phyloP scores from a whole-genome alignment of 2,888 invertebrate species.

The Lumbricus terrestris region DNA sequence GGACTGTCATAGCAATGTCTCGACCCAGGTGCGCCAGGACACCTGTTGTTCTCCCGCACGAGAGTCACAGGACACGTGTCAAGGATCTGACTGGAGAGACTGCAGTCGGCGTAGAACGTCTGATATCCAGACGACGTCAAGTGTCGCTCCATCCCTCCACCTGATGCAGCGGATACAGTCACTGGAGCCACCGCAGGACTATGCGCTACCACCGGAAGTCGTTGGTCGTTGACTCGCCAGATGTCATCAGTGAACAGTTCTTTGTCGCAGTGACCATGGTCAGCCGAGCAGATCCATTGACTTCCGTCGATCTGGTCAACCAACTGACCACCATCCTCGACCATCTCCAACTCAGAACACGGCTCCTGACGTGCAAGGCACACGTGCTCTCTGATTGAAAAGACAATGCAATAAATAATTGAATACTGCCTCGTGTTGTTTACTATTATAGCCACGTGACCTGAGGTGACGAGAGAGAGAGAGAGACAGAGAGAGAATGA shows the following conservation, averaged over 20 bases:
- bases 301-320: not conserved
- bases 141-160: not conserved
- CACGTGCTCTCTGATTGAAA: not conserved
- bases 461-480: not conserved
- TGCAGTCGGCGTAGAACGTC: conserved; percentile 15
- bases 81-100: not conserved
- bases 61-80: not conserved
- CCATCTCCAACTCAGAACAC: conserved; percentile 9
- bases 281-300: not conserved
- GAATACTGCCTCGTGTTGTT: not conserved
- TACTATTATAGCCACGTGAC: not conserved
- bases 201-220: not conserved
- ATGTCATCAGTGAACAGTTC: conserved; percentile 11
- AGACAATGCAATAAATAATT: not conserved
- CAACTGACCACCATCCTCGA: conserved; percentile 6
- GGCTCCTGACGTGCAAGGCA: conserved; percentile 4
- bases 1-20: conserved; percentile 9
- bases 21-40: not conserved
- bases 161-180: not conserved
- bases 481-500: too few relatives aligned
- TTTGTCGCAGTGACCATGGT: conserved; percentile 8
- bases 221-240: conserved; percentile 10
- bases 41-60: not conserved
- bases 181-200: not conserved
- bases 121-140: not conserved